Evolutionary conservation across 2,797 vertebrate genomes (phyloP), one percentile per base, ranked within the genome.

Genomic region (Kryptolebias ocellatus): DNA sequence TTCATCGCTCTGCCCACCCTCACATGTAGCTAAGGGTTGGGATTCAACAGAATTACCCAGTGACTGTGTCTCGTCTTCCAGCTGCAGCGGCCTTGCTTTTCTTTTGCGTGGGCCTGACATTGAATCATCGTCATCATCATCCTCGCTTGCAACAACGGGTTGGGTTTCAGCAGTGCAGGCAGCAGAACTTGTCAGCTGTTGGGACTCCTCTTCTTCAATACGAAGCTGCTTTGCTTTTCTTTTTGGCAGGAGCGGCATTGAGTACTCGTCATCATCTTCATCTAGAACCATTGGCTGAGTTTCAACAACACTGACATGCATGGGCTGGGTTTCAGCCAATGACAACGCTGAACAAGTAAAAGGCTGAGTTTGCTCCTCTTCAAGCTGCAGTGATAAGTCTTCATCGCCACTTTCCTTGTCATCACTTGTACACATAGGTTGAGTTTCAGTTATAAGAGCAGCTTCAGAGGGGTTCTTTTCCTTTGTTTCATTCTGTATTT

Each of bases 391-490:
- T 2, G 29, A 14, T 0, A 1, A 57, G 12, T 67, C 75, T 47
- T 84, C 81, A 1, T 68, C 63, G 42, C 79, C 53, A n/a, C 70
- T 83, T 71, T 85, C 83, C 60, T 80, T 71, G 29, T n/a, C 27
- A 4, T 46, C 77, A 74, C 70, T 59, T 61, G 66, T 45, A 59
- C 2, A 31, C 56, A 86, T 65, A 5, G 87, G 82, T 68, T 86
- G 89, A 56, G 82, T 90, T 60, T 83, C 70, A 55, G 70, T 64
- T 18, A 63, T 1, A 46, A 62, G 71, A 24, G 64, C 39, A 62
- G 50, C 29, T 5, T 60, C 46, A n/a, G 31, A 50, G n/a, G 45
- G 3, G 5, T 5, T 46, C 20, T 17, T 67, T 58, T 70, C 46
- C 20, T 72, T 51, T 28, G 51, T 63, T 29, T 77, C 64, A 63